phyloP scores from a whole-genome alignment of 2,113 vertebrate species.

The Strix uralensis region DNA sequence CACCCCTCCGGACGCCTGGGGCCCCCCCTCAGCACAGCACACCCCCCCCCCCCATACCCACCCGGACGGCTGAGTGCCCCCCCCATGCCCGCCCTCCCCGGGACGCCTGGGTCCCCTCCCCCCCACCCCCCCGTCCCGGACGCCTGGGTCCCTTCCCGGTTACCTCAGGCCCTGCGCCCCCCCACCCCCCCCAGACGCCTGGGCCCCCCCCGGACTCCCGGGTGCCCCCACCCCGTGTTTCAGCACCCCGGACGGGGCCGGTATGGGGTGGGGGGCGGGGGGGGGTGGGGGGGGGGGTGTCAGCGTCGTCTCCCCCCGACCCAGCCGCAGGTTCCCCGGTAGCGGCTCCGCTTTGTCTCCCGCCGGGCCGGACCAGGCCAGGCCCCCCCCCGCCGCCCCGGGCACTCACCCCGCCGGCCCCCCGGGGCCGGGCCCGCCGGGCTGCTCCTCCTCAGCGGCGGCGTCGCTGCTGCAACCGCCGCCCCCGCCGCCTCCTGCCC shows the following conservation, averaged over 20 bases:
- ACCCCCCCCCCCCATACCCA: too few relatives aligned
- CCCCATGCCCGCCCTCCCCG: too few relatives aligned
- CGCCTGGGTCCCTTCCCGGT: not conserved
- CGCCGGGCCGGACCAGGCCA: not conserved
- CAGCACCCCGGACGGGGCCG: not conserved
- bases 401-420: not conserved
- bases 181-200: too few relatives aligned
- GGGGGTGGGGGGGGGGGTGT: not conserved
- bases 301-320: slow-evolving; percentile 24
- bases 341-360: not conserved
- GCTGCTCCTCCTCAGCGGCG: not conserved
- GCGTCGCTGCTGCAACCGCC: not conserved
- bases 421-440: not conserved
- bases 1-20: too few relatives aligned
- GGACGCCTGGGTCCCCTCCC: not conserved
- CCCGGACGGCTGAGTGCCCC: too few relatives aligned
- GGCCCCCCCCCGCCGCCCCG: not conserved
- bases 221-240: not conserved
- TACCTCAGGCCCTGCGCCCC: too few relatives aligned
- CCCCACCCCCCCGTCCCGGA: too few relatives aligned
- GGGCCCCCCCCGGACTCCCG: not conserved
- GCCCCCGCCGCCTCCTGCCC: slow-evolving; percentile 11
- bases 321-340: not conserved
- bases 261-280: not conserved
- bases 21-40: too few relatives aligned